Evolutionary conservation across 2,888 invertebrate genomes (phyloP), one percentile per base, ranked within the genome.

Genomic region (Cylloceria caligata): DNA sequence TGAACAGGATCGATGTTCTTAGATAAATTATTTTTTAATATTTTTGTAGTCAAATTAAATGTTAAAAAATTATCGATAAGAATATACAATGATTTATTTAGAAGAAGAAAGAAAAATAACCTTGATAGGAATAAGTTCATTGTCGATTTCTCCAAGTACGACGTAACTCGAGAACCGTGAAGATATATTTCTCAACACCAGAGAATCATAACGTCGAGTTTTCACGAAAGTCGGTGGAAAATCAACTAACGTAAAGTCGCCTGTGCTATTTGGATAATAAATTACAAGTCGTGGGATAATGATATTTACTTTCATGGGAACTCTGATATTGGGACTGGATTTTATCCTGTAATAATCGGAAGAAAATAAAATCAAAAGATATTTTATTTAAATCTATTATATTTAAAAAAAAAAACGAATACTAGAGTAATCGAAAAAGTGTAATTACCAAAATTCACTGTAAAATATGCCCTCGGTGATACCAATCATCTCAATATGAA

Each of bases 401-500:
- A 72, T 9, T 9, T 21, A n/a, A 16, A 13, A 69, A 34, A n/a
- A 52, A 24, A 16, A 57, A 1, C 27, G 13, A n/a, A 7, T 2
- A 47, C 4, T 21, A 6, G 57, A 39, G 84, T 81, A 92, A 49
- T n/a, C n/a, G 5, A 30, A 30, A 30, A 30, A 30, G 5, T 30
- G n/a, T n/a, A n/a, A 30, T 30, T 55, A 27, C 94, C 94, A 94
- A 82, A 94, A 92, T 87, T 94, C 93, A 27, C 89, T 89, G 24
- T 82, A 81, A 72, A 92, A 93, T 2, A 85, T 77, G 9, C 93
- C 94, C 77, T 91, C 89, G 5, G 87, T 79, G 3, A 88, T 87
- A 5, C 93, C 93, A 11, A 93, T 89, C 6, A 93, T 84, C 86
- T 93, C 92, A 1, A 93, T 86, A 47, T 84, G 88, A 3, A 94